Base-by-base conservation (phyloP, 1,140 invertebrate species). In the Campoletis sonorensis region DNA sequence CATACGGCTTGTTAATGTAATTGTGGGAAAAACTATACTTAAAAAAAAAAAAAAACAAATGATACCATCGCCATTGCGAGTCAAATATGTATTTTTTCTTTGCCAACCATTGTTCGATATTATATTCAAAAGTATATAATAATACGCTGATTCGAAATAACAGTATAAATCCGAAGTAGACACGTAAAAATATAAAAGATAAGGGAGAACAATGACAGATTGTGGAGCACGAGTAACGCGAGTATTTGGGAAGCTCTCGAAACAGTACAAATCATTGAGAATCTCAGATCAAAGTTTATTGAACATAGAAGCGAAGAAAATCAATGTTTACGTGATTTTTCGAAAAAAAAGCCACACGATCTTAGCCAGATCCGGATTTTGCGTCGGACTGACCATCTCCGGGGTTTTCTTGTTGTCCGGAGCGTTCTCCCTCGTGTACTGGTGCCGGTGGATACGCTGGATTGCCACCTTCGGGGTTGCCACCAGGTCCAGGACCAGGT, bases 391-490 rank as follows among this genome's bases (percentile, higher is more conserved):
- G 89, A 10, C 85, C 82, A 45, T 92, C 91, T 16, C 61, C 70
- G 45, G 90, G 90, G 77, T 85, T 86, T 16, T 92, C 90, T 7
- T 88, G 51, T 11, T 86, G 81, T 45, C 85, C 86, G 0, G 87
- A 79, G 26, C 91, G 85, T 77, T 92, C 91, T 40, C 73, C 84
- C 27, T 92, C 91, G 78, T 91, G 91, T 10, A 85, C 83, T 0
- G 89, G 84, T 21, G 86, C 80, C 3, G 89, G 84, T 4, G 90
- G 86, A 79, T 90, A 91, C 1, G 88, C 80, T 13, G 90, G 70
- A 80, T 88, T 89, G 10, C 85, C 87, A 13, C 64, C 67, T 16
- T 89, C 90, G 0, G 89, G 79, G 40, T 86, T 85, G 13, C 89
- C 64, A 18, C 80, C 83, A 45, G 86, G 77, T 75, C 71, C 81